Evolutionary conservation across 64 coral and sea anemone genomes (phyloP), one percentile per base, ranked within the genome.

Genomic region (Cladopsammia gracilis): DNA sequence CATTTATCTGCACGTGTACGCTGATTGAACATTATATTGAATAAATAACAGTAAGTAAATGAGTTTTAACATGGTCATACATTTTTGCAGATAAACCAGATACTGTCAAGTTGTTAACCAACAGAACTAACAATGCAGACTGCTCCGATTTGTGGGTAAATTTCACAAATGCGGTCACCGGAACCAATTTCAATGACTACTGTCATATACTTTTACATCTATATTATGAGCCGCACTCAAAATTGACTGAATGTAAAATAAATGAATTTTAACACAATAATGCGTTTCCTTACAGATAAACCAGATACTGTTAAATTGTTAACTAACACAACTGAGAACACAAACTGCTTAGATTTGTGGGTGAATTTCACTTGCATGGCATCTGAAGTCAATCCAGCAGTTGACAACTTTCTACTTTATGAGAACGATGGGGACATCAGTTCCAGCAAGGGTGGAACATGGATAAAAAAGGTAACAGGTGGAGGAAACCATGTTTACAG

Each of bases 351-450:
- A 46, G 26, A 74, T 74, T 1, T 74, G 26, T 74, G 71, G 71
- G 71, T 74, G 71, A 74, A 74, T 48, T 74, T 74, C 42, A 74
- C 71, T 0, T 74, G 71, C 14, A 16, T 47, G 3, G 25, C 71
- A 74, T 74, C 71, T 18, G 42, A 74, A 74, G 71, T 42, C 45
- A 74, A 74, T 49, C 71, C 71, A 74, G 8, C 71, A 74, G 71
- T 74, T 47, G 8, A 74, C 16, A 48, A 47, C 12, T 74, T 46
- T 74, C 14, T 47, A 13, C 71, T 74, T 12, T 47, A 15, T 74
- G 18, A 18, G 26, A 45, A 20, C 0, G 71, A 48, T 2, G 18
- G 3, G 6, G 13, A 45, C 0, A 13, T 74, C 11, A 4, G 0
- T 74, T 46, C 34, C 0, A 49, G 34, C 11, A 5, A 74, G 4